Evolutionary conservation across 1,140 invertebrate species (phyloP).

Genomic region (Acromyrmex echinatior): DNA sequence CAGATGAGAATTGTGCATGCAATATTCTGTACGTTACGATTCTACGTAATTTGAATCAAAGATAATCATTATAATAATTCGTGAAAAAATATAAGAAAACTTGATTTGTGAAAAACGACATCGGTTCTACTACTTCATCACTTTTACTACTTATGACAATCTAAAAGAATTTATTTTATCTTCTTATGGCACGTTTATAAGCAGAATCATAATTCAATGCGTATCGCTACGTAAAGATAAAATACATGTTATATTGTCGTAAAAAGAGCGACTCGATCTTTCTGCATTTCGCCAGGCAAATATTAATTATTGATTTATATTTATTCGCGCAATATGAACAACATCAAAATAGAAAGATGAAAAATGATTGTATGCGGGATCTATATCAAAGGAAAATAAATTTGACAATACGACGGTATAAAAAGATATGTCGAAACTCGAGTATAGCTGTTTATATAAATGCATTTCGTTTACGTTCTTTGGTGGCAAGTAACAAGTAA

Average conservation of each 20-base stretch:
- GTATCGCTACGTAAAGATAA: neutral
- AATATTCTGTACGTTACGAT: neutral
- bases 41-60: slow-evolving; percentile 7
- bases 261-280: neutral
- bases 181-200: neutral
- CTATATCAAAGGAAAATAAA: slow-evolving; percentile 11
- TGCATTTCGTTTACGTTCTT: slow-evolving; percentile 44
- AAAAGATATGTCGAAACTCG: slow-evolving; percentile 74
- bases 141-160: neutral
- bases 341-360: neutral
- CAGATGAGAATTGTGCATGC: neutral
- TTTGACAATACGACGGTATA: slow-evolving; percentile 52
- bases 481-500: slow-evolving; percentile 14
- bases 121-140: neutral
- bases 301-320: slow-evolving; percentile 21
- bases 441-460: slow-evolving; percentile 43
- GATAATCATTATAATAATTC: slow-evolving; percentile 12
- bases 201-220: neutral
- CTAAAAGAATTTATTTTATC: neutral
- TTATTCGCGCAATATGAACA: slow-evolving; percentile 8
- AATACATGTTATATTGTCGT: neutral
- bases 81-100: neutral
- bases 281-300: neutral
- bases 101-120: neutral
- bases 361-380: slow-evolving; percentile 20